Evolutionary conservation across 1,140 invertebrate species (phyloP).

Genomic region (Chironomus striatipennis): DNA sequence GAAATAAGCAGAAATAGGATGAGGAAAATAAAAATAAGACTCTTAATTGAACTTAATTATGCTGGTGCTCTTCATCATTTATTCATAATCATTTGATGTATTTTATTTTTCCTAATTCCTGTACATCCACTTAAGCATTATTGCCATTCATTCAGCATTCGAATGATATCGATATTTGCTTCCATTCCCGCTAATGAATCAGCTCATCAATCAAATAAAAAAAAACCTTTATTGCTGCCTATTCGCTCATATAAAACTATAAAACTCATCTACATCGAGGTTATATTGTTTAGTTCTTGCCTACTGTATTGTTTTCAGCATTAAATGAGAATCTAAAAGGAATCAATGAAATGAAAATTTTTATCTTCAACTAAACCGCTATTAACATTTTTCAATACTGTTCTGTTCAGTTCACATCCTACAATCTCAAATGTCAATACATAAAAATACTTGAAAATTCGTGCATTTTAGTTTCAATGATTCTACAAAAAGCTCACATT

Average conservation of each 20-base stretch:
- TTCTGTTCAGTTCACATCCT: too few relatives aligned
- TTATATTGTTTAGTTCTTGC: neutral
- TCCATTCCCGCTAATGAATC: neutral
- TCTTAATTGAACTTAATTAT: slow-evolving; percentile 14
- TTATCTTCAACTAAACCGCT: neutral
- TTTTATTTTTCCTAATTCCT: neutral
- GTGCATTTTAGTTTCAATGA: too few relatives aligned
- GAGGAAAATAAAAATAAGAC: too few relatives aligned
- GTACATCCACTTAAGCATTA: neutral
- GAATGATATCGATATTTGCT: too few relatives aligned
- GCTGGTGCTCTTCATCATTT: neutral
- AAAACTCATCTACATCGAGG: neutral
- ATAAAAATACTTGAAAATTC: too few relatives aligned
- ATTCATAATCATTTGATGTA: neutral
- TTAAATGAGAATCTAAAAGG: neutral
- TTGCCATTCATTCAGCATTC: too few relatives aligned
- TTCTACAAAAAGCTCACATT: too few relatives aligned
- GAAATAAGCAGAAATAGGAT: too few relatives aligned
- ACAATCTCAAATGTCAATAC: too few relatives aligned
- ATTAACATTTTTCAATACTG: too few relatives aligned
- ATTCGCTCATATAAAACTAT: neutral
- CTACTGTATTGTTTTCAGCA: neutral
- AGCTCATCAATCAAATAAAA: neutral
- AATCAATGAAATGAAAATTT: neutral
- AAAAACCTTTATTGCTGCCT: neutral